A percentile compares a stretch with the other conserved stretches of the same genome.
Evolutionary conservation across 2,888 invertebrate genomes (phyloP).

Genomic region (Caenorhabditis sp.): DNA sequence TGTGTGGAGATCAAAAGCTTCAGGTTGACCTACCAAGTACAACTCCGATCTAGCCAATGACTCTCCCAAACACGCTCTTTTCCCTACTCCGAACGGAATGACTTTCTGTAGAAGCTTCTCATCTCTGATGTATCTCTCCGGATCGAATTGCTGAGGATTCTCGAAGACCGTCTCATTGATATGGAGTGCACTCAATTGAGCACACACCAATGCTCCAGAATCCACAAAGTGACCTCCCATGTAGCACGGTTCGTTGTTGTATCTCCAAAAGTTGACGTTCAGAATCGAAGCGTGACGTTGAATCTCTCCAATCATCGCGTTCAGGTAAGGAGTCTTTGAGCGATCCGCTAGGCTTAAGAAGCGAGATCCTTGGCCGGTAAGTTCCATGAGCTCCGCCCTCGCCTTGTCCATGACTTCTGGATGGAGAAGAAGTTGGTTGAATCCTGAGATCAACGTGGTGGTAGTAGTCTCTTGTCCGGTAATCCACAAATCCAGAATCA

Average conservation of each 20-base stretch:
- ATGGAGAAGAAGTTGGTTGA: conserved; percentile 39
- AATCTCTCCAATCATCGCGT: conserved; percentile 62
- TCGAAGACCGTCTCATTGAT: conserved; percentile 60
- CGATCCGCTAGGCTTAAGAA: conserved; percentile 34
- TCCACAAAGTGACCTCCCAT: conserved; percentile 64
- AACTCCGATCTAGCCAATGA: conserved; percentile 19
- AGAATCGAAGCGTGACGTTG: conserved; percentile 69
- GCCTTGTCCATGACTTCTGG: conserved; percentile 46
- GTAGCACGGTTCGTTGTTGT: conserved; percentile 42
- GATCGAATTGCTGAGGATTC: conserved; percentile 28
- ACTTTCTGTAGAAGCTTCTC: conserved; percentile 30
- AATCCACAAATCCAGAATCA: conserved; percentile 44
- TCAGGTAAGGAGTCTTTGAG: conserved; percentile 51
- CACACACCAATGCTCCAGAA: conserved; percentile 53
- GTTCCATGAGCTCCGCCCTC: conserved; percentile 33
- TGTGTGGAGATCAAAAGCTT: not conserved
- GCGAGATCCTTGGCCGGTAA: conserved; percentile 54
- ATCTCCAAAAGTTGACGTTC: conserved; percentile 66
- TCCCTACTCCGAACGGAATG: conserved; percentile 33
- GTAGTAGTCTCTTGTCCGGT: conserved; percentile 49
- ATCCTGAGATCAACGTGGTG: conserved; percentile 33
- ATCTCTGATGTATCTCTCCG: conserved; percentile 33
- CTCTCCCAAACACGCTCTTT: conserved; percentile 29
- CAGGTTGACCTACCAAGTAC: conserved; percentile 6
- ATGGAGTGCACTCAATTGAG: conserved; percentile 66